A percentile compares a stretch with the other conserved stretches of the same genome.
Conservation (phyloP, 2,113 vertebrate genomes). For the Cervus canadensis region DNA sequence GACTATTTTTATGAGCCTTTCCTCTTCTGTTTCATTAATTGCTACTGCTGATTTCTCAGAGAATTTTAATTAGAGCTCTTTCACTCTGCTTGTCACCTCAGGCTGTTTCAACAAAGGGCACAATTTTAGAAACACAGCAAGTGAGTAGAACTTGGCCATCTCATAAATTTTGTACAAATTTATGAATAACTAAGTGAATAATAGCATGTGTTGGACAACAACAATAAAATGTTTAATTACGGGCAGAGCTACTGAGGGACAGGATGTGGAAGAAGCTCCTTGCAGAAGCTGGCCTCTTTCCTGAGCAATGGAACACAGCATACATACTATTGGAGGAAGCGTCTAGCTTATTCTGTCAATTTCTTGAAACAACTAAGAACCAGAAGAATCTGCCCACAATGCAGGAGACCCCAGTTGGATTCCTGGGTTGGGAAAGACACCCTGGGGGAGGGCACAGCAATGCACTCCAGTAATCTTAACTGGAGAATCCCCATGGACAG, state of each 20-base stretch:
- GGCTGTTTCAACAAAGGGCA: neutral
- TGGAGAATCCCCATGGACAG: neutral
- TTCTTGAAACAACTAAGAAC: neutral
- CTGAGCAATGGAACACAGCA: neutral
- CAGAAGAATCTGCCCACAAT: neutral
- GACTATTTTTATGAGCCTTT: neutral
- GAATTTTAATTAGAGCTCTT: conserved; percentile 42
- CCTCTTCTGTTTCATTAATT: conserved; percentile 37
- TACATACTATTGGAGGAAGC: neutral
- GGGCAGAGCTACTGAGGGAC: neutral
- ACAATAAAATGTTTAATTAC: neutral
- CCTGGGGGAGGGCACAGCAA: neutral
- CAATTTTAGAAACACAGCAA: neutral
- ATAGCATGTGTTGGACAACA: neutral
- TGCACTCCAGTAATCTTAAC: neutral
- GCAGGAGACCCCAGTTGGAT: neutral
- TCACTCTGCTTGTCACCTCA: neutral
- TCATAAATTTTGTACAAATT: neutral
- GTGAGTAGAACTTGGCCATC: neutral
- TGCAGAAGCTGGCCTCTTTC: neutral
- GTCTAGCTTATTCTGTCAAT: neutral
- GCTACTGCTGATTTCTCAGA: neutral
- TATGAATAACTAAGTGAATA: conserved; percentile 34
- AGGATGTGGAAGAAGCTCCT: neutral
- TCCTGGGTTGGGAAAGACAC: neutral